Conservation (phyloP, 2,888 invertebrate genomes). For the Drosophila nr. fundita region DNA sequence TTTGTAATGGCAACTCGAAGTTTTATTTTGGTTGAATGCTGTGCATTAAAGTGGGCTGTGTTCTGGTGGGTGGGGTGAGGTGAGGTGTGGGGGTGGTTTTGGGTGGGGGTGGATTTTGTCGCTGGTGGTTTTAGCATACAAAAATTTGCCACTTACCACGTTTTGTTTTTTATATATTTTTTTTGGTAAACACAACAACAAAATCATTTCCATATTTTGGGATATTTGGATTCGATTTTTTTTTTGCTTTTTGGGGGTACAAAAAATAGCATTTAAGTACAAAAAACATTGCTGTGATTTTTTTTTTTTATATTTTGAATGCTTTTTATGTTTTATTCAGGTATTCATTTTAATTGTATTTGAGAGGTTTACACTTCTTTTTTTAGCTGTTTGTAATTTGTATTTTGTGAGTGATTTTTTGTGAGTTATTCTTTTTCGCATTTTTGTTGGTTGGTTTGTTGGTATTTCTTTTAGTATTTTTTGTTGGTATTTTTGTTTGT, state of each 20-base stretch:
- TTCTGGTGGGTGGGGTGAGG: constrained; percentile 18
- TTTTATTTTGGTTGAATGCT: constrained; percentile 6
- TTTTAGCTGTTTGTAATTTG: constrained; percentile 41
- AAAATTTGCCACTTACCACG: constrained; percentile 80
- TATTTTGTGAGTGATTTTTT: constrained; percentile 60
- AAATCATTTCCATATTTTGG: constrained; percentile 26
- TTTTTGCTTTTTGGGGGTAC: constrained; percentile 37
- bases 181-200: constrained; percentile 55
- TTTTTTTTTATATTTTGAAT: constrained; percentile 19
- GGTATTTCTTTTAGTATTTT: constrained; percentile 29
- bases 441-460: constrained; percentile 45
- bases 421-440: constrained; percentile 39
- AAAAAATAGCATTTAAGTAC: constrained; percentile 62
- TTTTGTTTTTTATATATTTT: constrained; percentile 16
- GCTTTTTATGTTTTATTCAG: constrained; percentile 55
- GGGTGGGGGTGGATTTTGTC: constrained; percentile 9
- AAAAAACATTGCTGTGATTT: constrained; percentile 58
- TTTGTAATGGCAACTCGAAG: background rate
- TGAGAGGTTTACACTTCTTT: constrained; percentile 53
- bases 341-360: constrained; percentile 50
- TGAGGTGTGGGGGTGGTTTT: constrained; percentile 2
- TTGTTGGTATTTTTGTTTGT: constrained; percentile 32
- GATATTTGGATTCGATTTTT: constrained; percentile 9
- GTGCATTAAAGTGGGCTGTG: constrained; percentile 33
- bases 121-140: constrained; percentile 54